Conservation (phyloP, 2,797 vertebrate genomes). For the Gymnothorax javanicus region DNA sequence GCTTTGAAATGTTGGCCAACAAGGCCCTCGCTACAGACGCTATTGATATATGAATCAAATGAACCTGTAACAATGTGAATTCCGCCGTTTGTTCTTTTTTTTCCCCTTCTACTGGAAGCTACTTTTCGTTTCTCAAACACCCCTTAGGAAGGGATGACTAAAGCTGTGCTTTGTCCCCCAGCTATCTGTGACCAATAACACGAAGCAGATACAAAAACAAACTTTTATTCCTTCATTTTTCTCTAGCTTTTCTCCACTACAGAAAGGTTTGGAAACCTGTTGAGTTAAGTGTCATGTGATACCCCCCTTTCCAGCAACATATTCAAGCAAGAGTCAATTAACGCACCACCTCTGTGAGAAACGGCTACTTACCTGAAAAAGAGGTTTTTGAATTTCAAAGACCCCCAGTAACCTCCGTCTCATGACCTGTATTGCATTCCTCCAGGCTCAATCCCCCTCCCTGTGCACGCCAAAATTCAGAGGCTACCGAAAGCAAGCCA, state of each 20-base stretch:
- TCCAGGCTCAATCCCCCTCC: not conserved
- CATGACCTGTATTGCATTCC: not conserved
- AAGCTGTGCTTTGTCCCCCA: conserved; percentile 47
- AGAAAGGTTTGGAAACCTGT: conserved; percentile 39
- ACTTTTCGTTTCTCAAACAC: conserved; percentile 20
- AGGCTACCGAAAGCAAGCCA: not conserved
- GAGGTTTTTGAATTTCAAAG: not conserved
- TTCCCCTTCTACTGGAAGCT: conserved; percentile 32
- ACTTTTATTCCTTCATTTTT: conserved; percentile 1
- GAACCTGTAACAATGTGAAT: conserved; percentile 45
- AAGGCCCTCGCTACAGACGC: conserved; percentile 53
- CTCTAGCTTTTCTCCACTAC: conserved; percentile 34
- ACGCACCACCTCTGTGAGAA: not conserved
- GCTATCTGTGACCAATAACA: conserved; percentile 38
- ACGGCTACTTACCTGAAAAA: not conserved
- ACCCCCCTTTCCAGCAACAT: not conserved
- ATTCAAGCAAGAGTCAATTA: conserved; percentile 10
- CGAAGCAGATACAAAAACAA: conserved; percentile 31
- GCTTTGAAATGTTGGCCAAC: conserved; percentile 53
- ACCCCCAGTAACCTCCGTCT: not conserved
- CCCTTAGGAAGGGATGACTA: conserved; percentile 41
- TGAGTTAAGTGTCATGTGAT: conserved; percentile 25
- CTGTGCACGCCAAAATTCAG: not conserved
- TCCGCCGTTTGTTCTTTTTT: conserved; percentile 21
- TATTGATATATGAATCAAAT: conserved; percentile 50